A percentile compares a stretch with the other conserved stretches of the same genome.
Conservation (phyloP, 2,888 invertebrate genomes). For the Onchidella celtica region DNA sequence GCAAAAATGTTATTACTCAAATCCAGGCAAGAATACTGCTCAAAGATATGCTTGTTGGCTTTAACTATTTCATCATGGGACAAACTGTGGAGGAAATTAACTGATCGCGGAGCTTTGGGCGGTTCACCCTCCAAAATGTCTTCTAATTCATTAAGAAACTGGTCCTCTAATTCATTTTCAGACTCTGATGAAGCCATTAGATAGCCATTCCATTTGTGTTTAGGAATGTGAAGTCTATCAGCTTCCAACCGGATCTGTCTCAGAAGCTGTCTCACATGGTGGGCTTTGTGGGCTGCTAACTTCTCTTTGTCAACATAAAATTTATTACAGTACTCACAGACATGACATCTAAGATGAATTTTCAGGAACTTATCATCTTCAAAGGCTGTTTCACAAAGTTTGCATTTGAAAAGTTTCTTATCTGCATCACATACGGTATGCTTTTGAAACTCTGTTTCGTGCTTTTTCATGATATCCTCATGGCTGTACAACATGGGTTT, state of each 20-base stretch:
- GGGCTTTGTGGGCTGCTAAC: constrained; percentile 25
- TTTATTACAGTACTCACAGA: constrained; percentile 46
- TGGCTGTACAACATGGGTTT: constrained; percentile 5
- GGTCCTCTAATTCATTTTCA: constrained; percentile 38
- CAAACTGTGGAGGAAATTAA: constrained; percentile 37
- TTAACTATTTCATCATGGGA: constrained; percentile 50
- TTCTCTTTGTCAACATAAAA: constrained; percentile 36
- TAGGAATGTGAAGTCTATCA: constrained; percentile 11
- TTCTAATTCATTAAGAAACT: constrained; percentile 48
- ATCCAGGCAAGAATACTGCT: constrained; percentile 46
- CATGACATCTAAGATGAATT: constrained; percentile 39
- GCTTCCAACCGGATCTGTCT: constrained; percentile 37
- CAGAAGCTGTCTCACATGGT: constrained; percentile 27
- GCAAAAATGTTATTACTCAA: constrained; percentile 45
- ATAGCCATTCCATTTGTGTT: constrained; percentile 14
- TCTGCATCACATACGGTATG: constrained; percentile 26
- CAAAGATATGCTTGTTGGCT: constrained; percentile 47
- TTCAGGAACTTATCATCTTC: constrained; percentile 23
- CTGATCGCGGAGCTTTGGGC: constrained; percentile 18
- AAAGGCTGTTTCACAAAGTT: constrained; percentile 26
- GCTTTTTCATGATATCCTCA: constrained; percentile 34
- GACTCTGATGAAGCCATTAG: constrained; percentile 24
- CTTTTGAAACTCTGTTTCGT: constrained; percentile 31
- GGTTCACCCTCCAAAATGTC: constrained; percentile 43
- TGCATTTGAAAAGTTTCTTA: constrained; percentile 28